Evolutionary conservation across 2,888 invertebrate species (phyloP), one percentile per base, ranked within the genome.

Genomic region (Flabesymbios commensalis): DNA sequence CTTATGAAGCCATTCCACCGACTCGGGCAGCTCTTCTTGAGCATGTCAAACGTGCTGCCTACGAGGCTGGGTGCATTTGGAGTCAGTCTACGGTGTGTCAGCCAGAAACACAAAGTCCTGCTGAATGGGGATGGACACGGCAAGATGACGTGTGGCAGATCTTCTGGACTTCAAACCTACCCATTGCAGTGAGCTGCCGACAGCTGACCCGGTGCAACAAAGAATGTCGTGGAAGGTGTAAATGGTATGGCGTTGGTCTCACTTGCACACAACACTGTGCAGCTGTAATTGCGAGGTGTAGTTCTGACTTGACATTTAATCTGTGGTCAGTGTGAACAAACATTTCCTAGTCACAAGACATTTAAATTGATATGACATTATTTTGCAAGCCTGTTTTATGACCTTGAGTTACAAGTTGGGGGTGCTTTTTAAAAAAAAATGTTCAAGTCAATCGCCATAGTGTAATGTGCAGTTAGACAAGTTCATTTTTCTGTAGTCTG

Each of bases 21-120:
- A 59, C 62, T 5, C 22, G 33, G 33, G 61, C 22, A 29, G 57
- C 64, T 24, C 31, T 62, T 14, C 22, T 24, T 0, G 29, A 71
- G 29, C 69, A 71, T 57, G 55, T 45, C 1, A 70, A 70, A 47
- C 61, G 65, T 26, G 67, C 62, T 17, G 56, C 43, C 29, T 69
- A 64, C 33, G 62, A 68, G 53, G 64, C 61, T 22, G 64, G 64
- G 1, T 39, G 22, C 41, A 61, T 60, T 5, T 69, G 68, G 67
- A 58, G 57, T 17, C 60, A 57, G 31, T 17, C 49, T 2, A 39
- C 10, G 58, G 5, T 22, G 49, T 3, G 49, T 19, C 32, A 49
- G 31, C 31, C 49, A 26, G 31, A 49, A 29, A 14, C 22, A 14
- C 29, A 7, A 22, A 14, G 31, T 31, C 49, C 31, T 26, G 28